A percentile compares a stretch with the other conserved stretches of the same genome.
Conservation (phyloP, 2,888 invertebrate species). For the Copidosoma aretas region DNA sequence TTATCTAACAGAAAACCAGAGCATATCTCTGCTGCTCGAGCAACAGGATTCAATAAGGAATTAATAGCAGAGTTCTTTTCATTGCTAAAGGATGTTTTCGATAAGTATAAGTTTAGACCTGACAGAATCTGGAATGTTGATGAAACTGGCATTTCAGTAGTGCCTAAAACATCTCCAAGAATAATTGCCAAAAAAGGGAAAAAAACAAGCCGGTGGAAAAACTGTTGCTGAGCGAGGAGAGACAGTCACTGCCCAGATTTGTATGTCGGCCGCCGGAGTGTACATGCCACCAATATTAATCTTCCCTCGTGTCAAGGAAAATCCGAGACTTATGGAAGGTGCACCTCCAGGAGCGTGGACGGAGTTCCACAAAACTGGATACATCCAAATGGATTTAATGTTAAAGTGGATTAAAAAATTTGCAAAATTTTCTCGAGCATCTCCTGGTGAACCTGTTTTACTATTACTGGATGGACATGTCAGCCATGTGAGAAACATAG, state of each 20-base stretch:
- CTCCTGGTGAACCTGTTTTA: too few species aligned
- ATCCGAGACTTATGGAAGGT: too few species aligned
- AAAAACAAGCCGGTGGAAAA: slow-evolving; percentile 49
- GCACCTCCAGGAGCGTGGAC: too few species aligned
- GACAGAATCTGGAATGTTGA: slow-evolving; percentile 49
- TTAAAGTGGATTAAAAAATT: too few species aligned
- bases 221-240: slow-evolving; percentile 50
- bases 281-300: too few species aligned
- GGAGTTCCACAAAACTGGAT: too few species aligned
- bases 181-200: slow-evolving; percentile 48
- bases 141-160: slow-evolving; percentile 52
- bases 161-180: slow-evolving; percentile 46
- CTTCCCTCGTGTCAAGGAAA: too few species aligned
- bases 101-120: slow-evolving; percentile 45
- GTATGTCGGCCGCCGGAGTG: too few species aligned
- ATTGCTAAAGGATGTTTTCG: background rate
- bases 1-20: slow-evolving; percentile 8
- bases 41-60: slow-evolving; percentile 1
- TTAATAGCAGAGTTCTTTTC: slow-evolving; percentile 1
- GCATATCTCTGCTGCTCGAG: slow-evolving; percentile 5
- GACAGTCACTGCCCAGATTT: background rate
- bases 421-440: too few species aligned
- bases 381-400: too few species aligned
- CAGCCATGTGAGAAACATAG: background rate
- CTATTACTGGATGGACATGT: too few species aligned